Conservation (phyloP, 2,797 vertebrate species). For the Mus spretus region DNA sequence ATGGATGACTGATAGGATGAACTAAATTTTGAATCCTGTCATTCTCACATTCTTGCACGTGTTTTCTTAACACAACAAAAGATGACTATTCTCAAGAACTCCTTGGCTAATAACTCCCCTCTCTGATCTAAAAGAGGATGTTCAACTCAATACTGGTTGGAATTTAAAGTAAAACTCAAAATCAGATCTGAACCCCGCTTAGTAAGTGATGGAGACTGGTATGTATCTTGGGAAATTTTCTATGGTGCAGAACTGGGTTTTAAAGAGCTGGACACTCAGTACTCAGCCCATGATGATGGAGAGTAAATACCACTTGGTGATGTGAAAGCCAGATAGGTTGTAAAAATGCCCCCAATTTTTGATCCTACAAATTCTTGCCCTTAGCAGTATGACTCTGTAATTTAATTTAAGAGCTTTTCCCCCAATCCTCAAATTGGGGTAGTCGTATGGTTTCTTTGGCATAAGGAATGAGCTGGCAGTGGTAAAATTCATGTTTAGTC, state of each 20-base stretch:
- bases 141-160: background rate
- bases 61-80: background rate
- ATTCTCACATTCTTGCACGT: background rate
- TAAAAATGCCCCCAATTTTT: background rate
- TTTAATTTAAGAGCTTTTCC: background rate
- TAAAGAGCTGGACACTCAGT: background rate
- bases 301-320: background rate
- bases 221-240: background rate
- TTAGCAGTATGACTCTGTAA: background rate
- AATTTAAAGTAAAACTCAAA: slow-evolving; percentile 25
- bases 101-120: background rate
- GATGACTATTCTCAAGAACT: background rate
- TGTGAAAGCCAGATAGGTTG: background rate
- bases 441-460: background rate
- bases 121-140: background rate
- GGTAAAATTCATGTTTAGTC: background rate
- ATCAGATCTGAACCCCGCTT: background rate
- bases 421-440: background rate
- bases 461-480: background rate
- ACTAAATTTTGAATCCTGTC: background rate
- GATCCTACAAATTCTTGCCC: background rate
- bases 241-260: background rate
- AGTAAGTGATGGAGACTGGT: background rate
- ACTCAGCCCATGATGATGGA: background rate
- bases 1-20: background rate